Evolutionary conservation across 2,113 vertebrate species (phyloP).

Genomic region (Saiga tatarica): DNA sequence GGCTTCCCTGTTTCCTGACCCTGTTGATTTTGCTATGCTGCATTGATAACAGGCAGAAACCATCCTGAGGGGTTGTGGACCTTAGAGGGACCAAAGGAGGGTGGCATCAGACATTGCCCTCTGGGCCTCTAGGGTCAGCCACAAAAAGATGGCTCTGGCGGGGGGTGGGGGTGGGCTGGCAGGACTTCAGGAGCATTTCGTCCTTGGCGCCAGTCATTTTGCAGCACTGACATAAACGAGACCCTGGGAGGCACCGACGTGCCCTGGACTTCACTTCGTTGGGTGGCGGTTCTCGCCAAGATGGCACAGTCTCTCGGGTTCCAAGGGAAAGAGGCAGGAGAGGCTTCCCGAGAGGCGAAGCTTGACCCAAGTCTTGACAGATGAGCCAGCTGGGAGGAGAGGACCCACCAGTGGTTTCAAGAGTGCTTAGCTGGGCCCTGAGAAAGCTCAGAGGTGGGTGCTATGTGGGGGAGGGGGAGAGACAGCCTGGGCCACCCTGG

Average conservation of each 20-base stretch:
- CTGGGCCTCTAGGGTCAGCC: not conserved
- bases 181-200: not conserved
- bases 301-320: not conserved
- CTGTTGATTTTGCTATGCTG: not conserved
- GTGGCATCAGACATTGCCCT: no score
- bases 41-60: not conserved
- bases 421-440: not conserved
- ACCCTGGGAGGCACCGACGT: not conserved
- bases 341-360: not conserved
- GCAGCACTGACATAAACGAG: not conserved
- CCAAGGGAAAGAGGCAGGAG: not conserved
- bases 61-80: not conserved
- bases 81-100: not conserved
- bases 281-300: no score
- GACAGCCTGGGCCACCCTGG: not conserved
- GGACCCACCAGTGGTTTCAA: not conserved
- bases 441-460: not conserved
- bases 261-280: not conserved
- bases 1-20: not conserved
- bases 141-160: not conserved
- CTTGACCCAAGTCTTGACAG: not conserved
- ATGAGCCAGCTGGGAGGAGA: not conserved
- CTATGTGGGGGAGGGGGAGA: not conserved
- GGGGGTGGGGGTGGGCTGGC: not conserved
- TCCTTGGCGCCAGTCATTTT: not conserved